Conservation (phyloP, 2,113 vertebrate genomes). For the Zosterops borbonicus region DNA sequence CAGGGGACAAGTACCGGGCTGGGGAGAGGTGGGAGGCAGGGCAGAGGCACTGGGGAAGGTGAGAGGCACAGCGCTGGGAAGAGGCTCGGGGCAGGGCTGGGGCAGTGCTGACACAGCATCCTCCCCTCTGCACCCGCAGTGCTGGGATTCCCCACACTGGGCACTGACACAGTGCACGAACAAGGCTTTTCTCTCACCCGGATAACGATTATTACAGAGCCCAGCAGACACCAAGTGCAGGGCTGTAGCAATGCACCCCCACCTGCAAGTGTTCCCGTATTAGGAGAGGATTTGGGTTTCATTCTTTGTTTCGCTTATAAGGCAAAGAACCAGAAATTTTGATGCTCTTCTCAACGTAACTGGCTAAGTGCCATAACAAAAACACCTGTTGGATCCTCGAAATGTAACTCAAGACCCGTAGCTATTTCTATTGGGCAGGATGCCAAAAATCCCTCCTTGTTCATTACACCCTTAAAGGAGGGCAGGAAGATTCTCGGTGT, state of each 20-base stretch:
- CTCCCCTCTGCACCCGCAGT: rapidly evolving
- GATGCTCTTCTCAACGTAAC: neutral
- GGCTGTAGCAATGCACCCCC: neutral
- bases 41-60: too few species aligned
- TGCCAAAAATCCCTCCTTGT: neutral
- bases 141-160: neutral
- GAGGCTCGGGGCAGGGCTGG: neutral
- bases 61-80: neutral
- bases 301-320: neutral
- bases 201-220: rapidly evolving
- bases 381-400: neutral
- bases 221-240: neutral
- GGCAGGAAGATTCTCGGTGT: neutral
- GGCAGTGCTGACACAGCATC: too few species aligned
- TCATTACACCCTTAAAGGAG: neutral
- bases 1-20: neutral
- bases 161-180: neutral
- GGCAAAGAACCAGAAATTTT: neutral
- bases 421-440: neutral
- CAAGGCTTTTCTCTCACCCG: neutral
- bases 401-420: neutral
- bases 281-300: neutral
- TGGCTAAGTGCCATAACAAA: neutral
- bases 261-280: neutral
- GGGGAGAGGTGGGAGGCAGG: too few species aligned